Conservation (phyloP, 2,113 vertebrate genomes). For the Rhegmatorhina hoffmannsi region DNA sequence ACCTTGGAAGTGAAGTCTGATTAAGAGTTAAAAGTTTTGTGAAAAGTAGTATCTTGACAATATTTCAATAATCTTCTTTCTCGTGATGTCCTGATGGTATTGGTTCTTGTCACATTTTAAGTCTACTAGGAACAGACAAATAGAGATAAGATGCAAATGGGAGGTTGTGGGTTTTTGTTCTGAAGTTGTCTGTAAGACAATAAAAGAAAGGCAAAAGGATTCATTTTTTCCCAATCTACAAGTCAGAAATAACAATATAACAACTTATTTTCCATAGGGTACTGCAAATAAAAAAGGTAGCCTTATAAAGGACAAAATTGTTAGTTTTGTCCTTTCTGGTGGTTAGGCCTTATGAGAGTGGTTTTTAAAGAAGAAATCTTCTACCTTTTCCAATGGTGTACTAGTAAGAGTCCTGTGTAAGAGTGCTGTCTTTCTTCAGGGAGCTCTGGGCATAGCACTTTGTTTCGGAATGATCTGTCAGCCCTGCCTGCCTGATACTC, state of each 20-base stretch:
- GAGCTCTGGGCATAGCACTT: not conserved
- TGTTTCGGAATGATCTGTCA: not conserved
- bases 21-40: slow-evolving; percentile 18
- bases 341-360: not conserved
- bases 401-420: not conserved
- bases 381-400: not conserved
- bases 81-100: not conserved
- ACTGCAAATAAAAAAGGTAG: not conserved
- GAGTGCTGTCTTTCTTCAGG: not conserved
- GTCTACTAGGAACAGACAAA: not conserved
- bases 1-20: not conserved
- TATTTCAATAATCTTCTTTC: not conserved
- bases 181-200: not conserved
- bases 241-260: not conserved
- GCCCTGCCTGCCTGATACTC: not conserved
- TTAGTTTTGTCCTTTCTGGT: not conserved
- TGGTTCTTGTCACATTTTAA: not conserved
- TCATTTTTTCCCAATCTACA: not conserved
- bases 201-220: not conserved
- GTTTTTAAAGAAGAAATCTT: not conserved
- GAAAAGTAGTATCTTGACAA: not conserved
- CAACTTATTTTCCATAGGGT: not conserved
- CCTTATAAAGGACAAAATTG: not conserved
- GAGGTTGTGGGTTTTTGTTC: rapidly evolving
- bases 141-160: not conserved